These are phyloP conservation scores for Pristionchus fissidentatus DNA, from an alignment of 2,888 invertebrate species.

Conservation along the genomic window DNA sequence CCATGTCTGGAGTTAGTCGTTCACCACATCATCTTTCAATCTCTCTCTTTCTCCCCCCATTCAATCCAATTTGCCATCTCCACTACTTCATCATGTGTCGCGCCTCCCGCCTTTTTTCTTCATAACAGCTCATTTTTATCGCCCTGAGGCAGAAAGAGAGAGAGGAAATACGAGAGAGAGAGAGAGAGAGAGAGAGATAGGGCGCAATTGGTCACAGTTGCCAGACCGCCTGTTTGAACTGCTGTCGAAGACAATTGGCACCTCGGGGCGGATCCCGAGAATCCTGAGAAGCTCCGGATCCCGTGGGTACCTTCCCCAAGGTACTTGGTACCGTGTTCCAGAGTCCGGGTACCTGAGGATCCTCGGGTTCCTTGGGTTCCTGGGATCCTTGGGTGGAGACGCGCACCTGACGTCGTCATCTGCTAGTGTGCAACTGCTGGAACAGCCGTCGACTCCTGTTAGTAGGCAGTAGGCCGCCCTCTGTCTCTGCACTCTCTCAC, in stretches of 20 bases:
- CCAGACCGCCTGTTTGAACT: too few relatives aligned
- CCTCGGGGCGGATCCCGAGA: neutral
- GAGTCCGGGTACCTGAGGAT: neutral
- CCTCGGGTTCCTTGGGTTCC: neutral
- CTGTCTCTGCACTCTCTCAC: constrained; percentile 16
- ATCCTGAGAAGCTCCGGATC: too few relatives aligned
- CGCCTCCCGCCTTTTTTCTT: neutral
- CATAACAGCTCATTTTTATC: constrained; percentile 27
- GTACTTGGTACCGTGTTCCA: neutral
- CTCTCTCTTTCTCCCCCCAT: too few relatives aligned
- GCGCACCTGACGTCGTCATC: constrained; percentile 26
- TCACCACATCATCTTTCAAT: too few relatives aligned
- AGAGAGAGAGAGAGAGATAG: too few relatives aligned
- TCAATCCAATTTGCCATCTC: too few relatives aligned
- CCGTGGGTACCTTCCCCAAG: neutral
- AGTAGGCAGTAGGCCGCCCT: constrained; percentile 17
- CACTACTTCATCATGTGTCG: too few relatives aligned
- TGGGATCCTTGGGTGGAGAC: too few relatives aligned
- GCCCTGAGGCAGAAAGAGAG: too few relatives aligned
- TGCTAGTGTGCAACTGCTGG: constrained; percentile 1
- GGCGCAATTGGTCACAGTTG: constrained; percentile 16
- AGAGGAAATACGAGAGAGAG: too few relatives aligned
- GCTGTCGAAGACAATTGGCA: too few relatives aligned
- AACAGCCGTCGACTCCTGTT: constrained; percentile 42
- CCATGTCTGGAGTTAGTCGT: too few relatives aligned